A percentile compares a stretch with the other conserved stretches of the same genome.
Evolutionary conservation across 2,888 invertebrate species (phyloP).

Genomic region (Craniophora ligustri): DNA sequence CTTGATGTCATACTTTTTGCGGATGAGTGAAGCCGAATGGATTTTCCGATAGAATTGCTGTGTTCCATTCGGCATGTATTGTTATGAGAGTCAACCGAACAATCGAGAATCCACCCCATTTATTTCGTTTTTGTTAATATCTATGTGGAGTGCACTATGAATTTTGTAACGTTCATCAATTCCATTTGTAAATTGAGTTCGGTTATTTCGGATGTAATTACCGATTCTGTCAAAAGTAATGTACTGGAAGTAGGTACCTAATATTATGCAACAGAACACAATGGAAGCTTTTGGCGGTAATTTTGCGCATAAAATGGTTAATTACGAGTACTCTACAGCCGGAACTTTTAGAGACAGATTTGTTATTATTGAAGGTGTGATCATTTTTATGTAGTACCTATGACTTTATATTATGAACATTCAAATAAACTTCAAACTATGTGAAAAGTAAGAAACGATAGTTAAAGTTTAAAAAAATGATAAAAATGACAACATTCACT

Average conservation of each 20-base stretch:
- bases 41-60: constrained; percentile 84
- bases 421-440: no score
- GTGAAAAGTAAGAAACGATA: no score
- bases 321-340: constrained; percentile 2
- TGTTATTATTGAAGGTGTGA: background rate
- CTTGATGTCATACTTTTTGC: constrained; percentile 82
- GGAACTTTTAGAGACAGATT: constrained; percentile 1
- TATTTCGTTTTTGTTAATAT: constrained; percentile 64
- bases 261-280: constrained; percentile 9
- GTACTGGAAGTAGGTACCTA: constrained; percentile 17
- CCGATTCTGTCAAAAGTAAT: constrained; percentile 16
- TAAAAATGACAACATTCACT: background rate
- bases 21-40: constrained; percentile 81
- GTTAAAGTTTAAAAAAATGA: background rate
- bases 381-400: background rate
- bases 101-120: constrained; percentile 72
- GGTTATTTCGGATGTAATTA: constrained; percentile 28
- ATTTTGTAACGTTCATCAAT: constrained; percentile 47
- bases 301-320: background rate
- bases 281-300: constrained; percentile 3
- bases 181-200: constrained; percentile 45
- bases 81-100: constrained; percentile 70
- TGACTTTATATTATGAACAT: no score
- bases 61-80: constrained; percentile 68
- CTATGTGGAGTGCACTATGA: constrained; percentile 51